These are phyloP conservation scores for Parascotia fuliginaria DNA, from an alignment of 2,888 invertebrate genomes.

Conservation along the genomic window DNA sequence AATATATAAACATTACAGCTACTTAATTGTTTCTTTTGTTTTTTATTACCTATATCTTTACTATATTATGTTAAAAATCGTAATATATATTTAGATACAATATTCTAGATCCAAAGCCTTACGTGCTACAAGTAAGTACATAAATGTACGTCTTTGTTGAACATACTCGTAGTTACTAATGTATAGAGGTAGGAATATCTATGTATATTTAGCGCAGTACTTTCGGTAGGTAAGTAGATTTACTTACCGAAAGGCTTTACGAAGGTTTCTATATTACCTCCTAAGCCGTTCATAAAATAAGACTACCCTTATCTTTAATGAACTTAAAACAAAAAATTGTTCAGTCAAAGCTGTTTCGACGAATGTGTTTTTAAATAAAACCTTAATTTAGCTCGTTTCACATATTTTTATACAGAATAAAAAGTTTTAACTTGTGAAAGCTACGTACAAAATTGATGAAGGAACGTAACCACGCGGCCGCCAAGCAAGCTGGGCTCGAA, in stretches of 20 bases:
- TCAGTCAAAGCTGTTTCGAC: not conserved
- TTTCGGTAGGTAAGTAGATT: not conserved
- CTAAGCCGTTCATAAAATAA: too few relatives aligned
- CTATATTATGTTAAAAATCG: too few relatives aligned
- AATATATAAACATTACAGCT: too few relatives aligned
- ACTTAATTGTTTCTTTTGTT: too few relatives aligned
- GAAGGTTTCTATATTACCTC: too few relatives aligned
- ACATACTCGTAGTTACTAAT: too few relatives aligned
- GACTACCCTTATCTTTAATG: not conserved
- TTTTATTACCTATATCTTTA: too few relatives aligned
- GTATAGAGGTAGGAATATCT: too few relatives aligned
- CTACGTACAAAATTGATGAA: conserved; percentile 84
- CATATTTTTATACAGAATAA: conserved; percentile 46
- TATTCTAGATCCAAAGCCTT: too few relatives aligned
- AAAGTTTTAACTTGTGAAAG: conserved; percentile 70
- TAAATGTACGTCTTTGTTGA: too few relatives aligned
- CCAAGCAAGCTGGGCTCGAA: conserved; percentile 72
- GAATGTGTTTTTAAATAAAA: conserved; percentile 18
- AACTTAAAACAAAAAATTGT: conserved; percentile 1
- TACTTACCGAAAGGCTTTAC: not conserved
- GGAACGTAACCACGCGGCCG: conserved; percentile 72
- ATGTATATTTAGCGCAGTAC: not conserved
- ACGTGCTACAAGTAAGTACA: too few relatives aligned
- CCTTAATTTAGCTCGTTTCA: conserved; percentile 26
- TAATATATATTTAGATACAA: too few relatives aligned